Evolutionary conservation across 2,113 vertebrate genomes (phyloP), one percentile per base, ranked within the genome.

Genomic region (Pteropus alecto): DNA sequence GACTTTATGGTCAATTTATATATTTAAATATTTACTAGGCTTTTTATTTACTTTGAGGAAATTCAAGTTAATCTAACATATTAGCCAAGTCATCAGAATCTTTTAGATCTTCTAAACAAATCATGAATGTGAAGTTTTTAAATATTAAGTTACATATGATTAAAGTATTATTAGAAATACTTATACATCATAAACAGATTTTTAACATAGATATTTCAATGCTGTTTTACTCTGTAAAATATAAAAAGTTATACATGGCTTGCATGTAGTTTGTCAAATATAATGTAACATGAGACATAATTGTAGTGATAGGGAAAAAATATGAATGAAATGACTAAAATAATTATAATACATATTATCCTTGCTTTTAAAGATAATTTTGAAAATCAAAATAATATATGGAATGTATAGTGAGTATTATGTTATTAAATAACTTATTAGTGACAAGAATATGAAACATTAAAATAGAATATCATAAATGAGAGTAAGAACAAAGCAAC

Each of bases 61-160:
- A 79, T 79, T 88, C 58, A 83, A 43, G 58, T 90, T 92, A 93
- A 71, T 83, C 38, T 38, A 43, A 84, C 77, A 81, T 85, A 70
- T 90, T 88, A 70, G 4, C 18, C 35, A 79, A 93, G 14, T 91
- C 65, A 93, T 93, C 33, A 81, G 41, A 93, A 35, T 24, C 13
- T 28, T 95, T 86, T 77, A 76, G 41, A 91, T 70, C 35, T 93
- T 87, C 8, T 84, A 90, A 95, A 79, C 96, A 56, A 93, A 73
- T 91, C 35, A 43, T 79, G 48, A 84, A 87, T 63, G 16, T 74
- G 38, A 84, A 87, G 43, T 74, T 35, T 74, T 96, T 90, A 94
- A 83, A 78, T 83, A 79, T 87, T 82, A 88, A 94, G 26, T 63
- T 87, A 28, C 70, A 5, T 91, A 58, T 79, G 35, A 7, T 76